These are phyloP conservation scores for Sebastes oblongus DNA, from an alignment of 2,797 vertebrate genomes.

Conservation along the genomic window DNA sequence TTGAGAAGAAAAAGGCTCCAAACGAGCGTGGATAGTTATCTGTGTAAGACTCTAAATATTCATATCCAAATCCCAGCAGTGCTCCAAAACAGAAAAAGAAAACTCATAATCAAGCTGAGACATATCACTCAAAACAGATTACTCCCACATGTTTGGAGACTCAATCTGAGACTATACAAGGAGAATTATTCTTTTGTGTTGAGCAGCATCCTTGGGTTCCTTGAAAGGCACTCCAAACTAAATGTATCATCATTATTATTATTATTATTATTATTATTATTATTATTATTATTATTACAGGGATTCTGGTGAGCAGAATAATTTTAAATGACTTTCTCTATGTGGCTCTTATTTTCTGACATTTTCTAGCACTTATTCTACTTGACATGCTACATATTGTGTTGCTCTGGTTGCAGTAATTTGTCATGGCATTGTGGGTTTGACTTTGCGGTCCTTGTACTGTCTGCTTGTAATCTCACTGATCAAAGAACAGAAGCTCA, in stretches of 20 bases:
- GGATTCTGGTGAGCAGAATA: constrained; percentile 2
- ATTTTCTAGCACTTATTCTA: not conserved
- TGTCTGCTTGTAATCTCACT: constrained; percentile 6
- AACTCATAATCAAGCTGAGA: constrained; percentile 61
- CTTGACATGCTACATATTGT: not conserved
- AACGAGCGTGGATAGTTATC: constrained; percentile 64
- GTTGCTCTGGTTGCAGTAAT: not conserved
- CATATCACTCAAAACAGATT: constrained; percentile 68
- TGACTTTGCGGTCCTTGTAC: constrained; percentile 26
- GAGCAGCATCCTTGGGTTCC: constrained; percentile 15
- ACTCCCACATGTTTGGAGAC: constrained; percentile 51
- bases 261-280: not conserved
- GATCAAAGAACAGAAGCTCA: constrained; percentile 30
- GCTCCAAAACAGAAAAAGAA: constrained; percentile 51
- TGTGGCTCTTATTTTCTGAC: not conserved
- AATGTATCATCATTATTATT: constrained; percentile 9
- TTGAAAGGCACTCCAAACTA: constrained; percentile 38
- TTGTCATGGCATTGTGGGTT: not conserved
- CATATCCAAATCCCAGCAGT: constrained; percentile 64
- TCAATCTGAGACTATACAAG: constrained; percentile 27
- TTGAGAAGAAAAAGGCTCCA: constrained; percentile 63
- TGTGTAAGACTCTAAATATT: constrained; percentile 66
- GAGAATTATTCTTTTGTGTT: constrained; percentile 26
- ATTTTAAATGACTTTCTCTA: not conserved
- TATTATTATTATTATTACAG: constrained; percentile 1